Evolutionary conservation across 2,797 vertebrate genomes (phyloP).

Genomic region (Phoebastria nigripes): DNA sequence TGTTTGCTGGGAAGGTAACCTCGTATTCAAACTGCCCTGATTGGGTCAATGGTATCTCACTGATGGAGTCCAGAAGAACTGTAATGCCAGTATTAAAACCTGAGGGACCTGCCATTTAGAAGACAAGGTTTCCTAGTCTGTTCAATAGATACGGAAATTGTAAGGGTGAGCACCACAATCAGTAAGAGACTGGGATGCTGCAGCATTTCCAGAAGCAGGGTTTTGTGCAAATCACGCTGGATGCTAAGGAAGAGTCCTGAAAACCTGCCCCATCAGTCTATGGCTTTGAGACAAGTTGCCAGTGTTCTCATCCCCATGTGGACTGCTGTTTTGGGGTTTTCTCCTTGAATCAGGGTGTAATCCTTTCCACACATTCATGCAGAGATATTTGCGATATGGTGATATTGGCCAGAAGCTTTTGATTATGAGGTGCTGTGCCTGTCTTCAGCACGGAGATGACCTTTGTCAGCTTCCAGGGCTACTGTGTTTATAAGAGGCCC

Average conservation of each 20-base stretch:
- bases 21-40: neutral
- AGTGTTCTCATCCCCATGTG: accelerated
- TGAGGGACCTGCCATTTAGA: neutral
- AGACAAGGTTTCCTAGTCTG: neutral
- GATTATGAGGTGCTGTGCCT: neutral
- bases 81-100: neutral
- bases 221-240: neutral
- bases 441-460: neutral
- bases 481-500: neutral
- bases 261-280: neutral
- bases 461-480: neutral
- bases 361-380: neutral
- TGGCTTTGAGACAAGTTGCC: neutral
- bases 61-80: neutral
- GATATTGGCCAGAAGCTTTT: neutral
- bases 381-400: neutral
- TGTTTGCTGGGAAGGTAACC: neutral
- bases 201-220: neutral
- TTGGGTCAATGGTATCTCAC: neutral
- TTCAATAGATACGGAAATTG: neutral
- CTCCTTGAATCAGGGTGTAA: neutral
- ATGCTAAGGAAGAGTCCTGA: neutral
- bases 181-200: neutral
- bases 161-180: neutral
- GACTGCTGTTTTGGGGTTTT: neutral